Percentiles rank a stretch among this genome's conserved stretches.
These are phyloP conservation scores for Oligia latruncula DNA, from an alignment of 2,888 invertebrate genomes.

Conservation along the genomic window DNA sequence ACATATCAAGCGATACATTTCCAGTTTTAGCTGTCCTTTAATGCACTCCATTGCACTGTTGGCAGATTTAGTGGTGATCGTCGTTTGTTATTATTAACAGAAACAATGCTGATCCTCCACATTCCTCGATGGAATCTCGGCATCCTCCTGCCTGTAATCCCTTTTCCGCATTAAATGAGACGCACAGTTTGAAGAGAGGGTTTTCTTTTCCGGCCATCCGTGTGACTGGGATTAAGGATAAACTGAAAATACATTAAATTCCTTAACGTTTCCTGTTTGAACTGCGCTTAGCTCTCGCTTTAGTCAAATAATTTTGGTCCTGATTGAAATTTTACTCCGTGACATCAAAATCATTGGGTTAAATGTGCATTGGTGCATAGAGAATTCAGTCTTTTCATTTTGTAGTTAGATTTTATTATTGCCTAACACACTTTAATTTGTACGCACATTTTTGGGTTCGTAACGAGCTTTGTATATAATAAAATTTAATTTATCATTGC, in stretches of 20 bases:
- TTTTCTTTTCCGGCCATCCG: constrained; percentile 20
- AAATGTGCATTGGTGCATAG: neutral
- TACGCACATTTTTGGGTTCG: neutral
- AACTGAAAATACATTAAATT: constrained; percentile 52
- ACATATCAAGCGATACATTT: no score
- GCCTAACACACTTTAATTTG: neutral
- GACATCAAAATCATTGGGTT: neutral
- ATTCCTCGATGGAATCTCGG: constrained; percentile 36
- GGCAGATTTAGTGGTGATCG: neutral
- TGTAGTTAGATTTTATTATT: neutral
- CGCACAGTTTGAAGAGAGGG: constrained; percentile 16
- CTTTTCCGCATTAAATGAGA: constrained; percentile 32
- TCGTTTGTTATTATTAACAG: constrained; percentile 32
- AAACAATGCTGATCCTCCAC: constrained; percentile 20
- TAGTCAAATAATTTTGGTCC: constrained; percentile 8
- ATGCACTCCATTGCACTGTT: neutral
- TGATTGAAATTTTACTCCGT: neutral
- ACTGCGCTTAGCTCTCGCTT: constrained; percentile 9
- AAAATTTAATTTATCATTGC: constrained; percentile 32
- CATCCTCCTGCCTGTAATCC: constrained; percentile 24
- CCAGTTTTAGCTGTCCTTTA: neutral
- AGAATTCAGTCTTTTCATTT: neutral
- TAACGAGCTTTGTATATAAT: constrained; percentile 7
- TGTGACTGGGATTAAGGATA: constrained; percentile 26
- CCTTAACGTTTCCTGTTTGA: constrained; percentile 26